Evolutionary conservation across 2,888 invertebrate genomes (phyloP), one percentile per base, ranked within the genome.

Genomic region (Hypsopygia costalis): DNA sequence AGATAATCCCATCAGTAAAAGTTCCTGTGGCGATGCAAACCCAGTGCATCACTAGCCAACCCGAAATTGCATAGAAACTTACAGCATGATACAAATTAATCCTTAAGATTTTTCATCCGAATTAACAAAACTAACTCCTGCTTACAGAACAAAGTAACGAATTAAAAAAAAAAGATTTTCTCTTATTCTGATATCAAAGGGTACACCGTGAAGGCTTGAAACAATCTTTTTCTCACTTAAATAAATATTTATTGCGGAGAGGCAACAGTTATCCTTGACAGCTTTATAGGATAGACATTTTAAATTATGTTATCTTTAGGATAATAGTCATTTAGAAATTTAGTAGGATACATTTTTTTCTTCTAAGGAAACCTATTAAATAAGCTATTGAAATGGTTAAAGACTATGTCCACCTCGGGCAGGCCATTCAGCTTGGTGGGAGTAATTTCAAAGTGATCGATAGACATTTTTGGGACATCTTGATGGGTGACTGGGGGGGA

Each of bases 191-290:
- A 69, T 52, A 59, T 49, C 52, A 51, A 59, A 64, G 55, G 59
- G 53, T 58, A n/a, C n/a, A n/a, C n/a, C 39, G 40, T 46, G 47
- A 54, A 62, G 51, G 56, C 55, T 63, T 61, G 53, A 61, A 62
- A 69, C 61, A 63, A 62, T 66, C 43, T 60, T 54, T 58, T 55
- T 44, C 51, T 62, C 61, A 50, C 65, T 55, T 51, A 58, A 55
- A 62, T 63, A 73, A 74, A 71, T 69, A 70, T 70, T 70, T 70
- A 64, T 59, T 54, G 54, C 51, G 43, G 37, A 55, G 50, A 71
- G 63, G 61, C 62, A 64, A 66, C 65, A 59, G 51, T 62, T 59
- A 65, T 61, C 46, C 43, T 43, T 43, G 57, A 56, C 47, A 57
- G 55, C 53, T 62, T 59, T 59, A 55, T 50, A 52, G 54, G 51